These are phyloP conservation scores for Helleia helle DNA, from an alignment of 2,888 invertebrate genomes.

Conservation along the genomic window DNA sequence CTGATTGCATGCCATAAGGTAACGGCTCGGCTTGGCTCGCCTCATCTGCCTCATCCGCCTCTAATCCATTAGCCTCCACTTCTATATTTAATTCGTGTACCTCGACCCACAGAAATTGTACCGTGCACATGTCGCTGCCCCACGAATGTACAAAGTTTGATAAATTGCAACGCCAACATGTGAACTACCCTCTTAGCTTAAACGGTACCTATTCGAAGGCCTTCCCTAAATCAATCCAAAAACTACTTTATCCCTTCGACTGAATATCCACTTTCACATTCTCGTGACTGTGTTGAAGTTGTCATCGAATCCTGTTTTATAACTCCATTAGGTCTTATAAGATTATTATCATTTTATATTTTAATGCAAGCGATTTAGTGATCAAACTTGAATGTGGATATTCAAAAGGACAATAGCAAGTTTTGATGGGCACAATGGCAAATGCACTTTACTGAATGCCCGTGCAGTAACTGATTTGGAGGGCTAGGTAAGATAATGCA, in stretches of 20 bases:
- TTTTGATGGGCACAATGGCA: constrained; percentile 55
- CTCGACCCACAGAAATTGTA: constrained; percentile 46
- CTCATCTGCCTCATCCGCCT: constrained; percentile 38
- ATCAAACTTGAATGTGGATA: constrained; percentile 23
- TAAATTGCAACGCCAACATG: constrained; percentile 70
- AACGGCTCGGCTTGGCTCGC: constrained; percentile 26
- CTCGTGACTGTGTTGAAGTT: constrained; percentile 33
- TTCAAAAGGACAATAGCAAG: constrained; percentile 38
- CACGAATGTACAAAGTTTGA: constrained; percentile 67
- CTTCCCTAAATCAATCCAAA: constrained; percentile 22
- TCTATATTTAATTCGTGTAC: constrained; percentile 58
- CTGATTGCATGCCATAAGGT: constrained; percentile 57
- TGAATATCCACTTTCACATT: constrained; percentile 24
- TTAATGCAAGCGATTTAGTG: constrained; percentile 21
- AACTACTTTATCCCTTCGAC: constrained; percentile 20
- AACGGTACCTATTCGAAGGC: constrained; percentile 45
- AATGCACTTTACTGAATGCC: constrained; percentile 66
- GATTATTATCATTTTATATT: constrained; percentile 21
- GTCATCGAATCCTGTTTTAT: constrained; percentile 44
- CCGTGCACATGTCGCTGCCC: constrained; percentile 66
- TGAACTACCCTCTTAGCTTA: constrained; percentile 71
- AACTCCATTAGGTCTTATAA: constrained; percentile 25
- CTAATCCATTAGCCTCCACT: constrained; percentile 66
- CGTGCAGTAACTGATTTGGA: constrained; percentile 57
- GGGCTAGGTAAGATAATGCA: constrained; percentile 70